phyloP scores from a whole-genome alignment of 2,797 vertebrate species.

The Capromys pilorides region DNA sequence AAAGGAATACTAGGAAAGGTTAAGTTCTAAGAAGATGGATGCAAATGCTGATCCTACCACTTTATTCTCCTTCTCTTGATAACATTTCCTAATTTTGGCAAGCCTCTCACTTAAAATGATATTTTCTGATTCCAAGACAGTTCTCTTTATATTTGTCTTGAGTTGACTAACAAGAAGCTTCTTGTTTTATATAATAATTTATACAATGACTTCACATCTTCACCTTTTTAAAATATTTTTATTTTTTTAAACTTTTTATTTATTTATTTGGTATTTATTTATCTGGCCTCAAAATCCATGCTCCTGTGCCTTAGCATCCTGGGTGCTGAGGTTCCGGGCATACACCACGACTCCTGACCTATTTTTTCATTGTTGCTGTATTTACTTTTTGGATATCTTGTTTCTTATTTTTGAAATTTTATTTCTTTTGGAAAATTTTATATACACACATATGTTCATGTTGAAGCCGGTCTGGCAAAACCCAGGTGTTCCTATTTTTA shows the following conservation, averaged over 20 bases:
- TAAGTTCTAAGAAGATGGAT: not conserved
- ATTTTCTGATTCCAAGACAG: not conserved
- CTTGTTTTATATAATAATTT: not conserved
- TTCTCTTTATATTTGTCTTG: not conserved
- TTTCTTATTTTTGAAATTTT: slow-evolving; percentile 44
- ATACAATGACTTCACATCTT: not conserved
- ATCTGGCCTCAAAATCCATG: too few species aligned
- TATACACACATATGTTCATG: not conserved
- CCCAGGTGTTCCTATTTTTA: not conserved
- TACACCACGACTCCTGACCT: too few species aligned
- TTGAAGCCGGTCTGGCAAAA: not conserved
- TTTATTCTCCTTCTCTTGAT: not conserved
- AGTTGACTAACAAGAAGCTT: not conserved
- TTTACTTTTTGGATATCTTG: not conserved
- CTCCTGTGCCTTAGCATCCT: too few species aligned
- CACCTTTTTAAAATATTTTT: too few species aligned
- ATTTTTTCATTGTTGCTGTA: slow-evolving; percentile 28
- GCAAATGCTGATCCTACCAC: not conserved
- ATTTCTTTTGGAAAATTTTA: not conserved
- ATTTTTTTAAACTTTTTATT: too few species aligned
- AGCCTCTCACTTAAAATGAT: not conserved
- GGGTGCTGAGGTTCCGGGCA: too few species aligned
- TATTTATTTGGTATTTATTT: too few species aligned
- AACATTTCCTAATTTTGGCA: slow-evolving; percentile 22
- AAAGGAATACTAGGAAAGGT: not conserved